A percentile compares a stretch with the other conserved stretches of the same genome.
phyloP scores from a whole-genome alignment of 2,113 vertebrate species.

The Oryzias woworae region DNA sequence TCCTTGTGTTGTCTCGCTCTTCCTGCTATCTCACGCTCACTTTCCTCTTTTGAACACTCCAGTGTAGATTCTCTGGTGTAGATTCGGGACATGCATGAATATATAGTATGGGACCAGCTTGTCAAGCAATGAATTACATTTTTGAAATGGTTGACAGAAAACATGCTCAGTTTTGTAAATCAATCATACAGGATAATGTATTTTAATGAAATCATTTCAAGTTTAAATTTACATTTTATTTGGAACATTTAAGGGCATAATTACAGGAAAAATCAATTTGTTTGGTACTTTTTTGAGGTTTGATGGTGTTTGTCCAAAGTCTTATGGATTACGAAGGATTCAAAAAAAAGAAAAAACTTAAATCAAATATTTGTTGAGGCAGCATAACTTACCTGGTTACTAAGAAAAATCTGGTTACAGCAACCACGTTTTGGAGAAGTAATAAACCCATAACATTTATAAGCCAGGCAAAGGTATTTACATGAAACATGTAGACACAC shows the following conservation, averaged over 20 bases:
- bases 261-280: background rate
- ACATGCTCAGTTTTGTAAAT: background rate
- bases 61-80: background rate
- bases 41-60: constrained; percentile 2
- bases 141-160: background rate
- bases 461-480: no score
- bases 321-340: background rate
- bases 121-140: background rate
- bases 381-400: no score
- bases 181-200: background rate
- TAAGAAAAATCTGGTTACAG: no score
- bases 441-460: no score
- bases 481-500: no score
- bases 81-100: background rate
- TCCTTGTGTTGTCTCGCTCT: constrained; percentile 15
- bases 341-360: background rate
- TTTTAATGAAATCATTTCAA: background rate
- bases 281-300: background rate
- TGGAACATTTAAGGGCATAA: background rate
- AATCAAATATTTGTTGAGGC: no score
- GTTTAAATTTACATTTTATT: background rate
- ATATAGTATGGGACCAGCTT: background rate
- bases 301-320: constrained; percentile 11
- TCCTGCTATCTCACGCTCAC: constrained; percentile 1
- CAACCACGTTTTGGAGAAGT: no score